phyloP scores from a whole-genome alignment of 2,888 invertebrate genomes.

The Xestoiulus laeticollis region DNA sequence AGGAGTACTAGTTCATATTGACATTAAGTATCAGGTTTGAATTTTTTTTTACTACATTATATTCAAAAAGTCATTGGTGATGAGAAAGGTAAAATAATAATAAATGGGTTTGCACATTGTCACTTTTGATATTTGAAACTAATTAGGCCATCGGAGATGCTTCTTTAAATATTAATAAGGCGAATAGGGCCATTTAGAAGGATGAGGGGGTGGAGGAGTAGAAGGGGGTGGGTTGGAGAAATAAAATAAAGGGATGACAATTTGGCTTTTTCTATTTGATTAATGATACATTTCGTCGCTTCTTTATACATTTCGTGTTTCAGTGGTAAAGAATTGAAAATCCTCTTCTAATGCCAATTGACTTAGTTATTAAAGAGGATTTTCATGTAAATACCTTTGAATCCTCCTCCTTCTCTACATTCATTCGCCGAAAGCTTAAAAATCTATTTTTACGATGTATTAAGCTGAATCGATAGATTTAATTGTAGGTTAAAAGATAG shows the following conservation, averaged over 20 bases:
- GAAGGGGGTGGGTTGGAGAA: too few species aligned
- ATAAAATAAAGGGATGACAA: too few species aligned
- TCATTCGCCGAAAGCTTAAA: neutral
- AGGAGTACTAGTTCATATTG: too few species aligned
- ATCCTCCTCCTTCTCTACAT: neutral
- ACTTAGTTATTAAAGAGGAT: neutral
- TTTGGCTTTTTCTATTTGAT: neutral
- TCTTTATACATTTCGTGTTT: neutral
- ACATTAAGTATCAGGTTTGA: too few species aligned
- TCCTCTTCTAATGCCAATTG: neutral
- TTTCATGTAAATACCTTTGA: neutral
- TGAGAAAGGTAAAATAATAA: too few species aligned
- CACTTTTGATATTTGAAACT: neutral
- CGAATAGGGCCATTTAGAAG: neutral
- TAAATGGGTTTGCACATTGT: too few species aligned
- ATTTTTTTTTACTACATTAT: too few species aligned
- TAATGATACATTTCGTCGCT: neutral
- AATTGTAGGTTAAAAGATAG: neutral
- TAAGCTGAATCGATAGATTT: neutral
- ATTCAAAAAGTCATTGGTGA: too few species aligned
- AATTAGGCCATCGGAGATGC: neutral
- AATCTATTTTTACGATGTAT: neutral
- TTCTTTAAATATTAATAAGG: neutral
- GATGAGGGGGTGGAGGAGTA: too few species aligned
- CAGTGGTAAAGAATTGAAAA: neutral